These are phyloP conservation scores for Pardalotus punctatus DNA, from an alignment of 2,113 vertebrate genomes.

Conservation along the genomic window DNA sequence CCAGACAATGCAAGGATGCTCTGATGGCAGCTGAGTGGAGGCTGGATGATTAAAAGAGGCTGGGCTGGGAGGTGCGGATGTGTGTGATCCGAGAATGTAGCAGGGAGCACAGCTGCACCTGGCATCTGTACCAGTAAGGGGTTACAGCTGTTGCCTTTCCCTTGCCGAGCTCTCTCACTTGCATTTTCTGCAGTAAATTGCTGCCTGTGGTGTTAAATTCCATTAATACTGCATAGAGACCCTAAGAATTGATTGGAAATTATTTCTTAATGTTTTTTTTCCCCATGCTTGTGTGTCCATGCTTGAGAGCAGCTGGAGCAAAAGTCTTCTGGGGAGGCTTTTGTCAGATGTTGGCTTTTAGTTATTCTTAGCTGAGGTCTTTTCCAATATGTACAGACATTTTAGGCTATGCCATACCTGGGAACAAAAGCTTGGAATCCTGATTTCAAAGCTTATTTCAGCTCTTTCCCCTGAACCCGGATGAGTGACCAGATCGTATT, in stretches of 20 bases:
- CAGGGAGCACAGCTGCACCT: not conserved
- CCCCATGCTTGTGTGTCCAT: not conserved
- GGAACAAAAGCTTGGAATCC: not conserved
- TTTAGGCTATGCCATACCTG: not conserved
- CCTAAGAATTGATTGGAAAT: slow-evolving; percentile 15
- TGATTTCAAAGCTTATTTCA: not conserved
- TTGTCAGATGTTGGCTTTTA: not conserved
- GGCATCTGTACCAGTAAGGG: slow-evolving; percentile 13
- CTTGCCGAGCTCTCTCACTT: not conserved
- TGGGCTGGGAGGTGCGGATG: not conserved
- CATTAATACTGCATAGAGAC: not conserved
- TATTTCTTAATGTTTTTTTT: not conserved
- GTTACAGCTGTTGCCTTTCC: slow-evolving; percentile 39
- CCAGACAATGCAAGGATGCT: not conserved
- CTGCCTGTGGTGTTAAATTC: slow-evolving; percentile 30
- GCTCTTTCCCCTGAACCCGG: not conserved
- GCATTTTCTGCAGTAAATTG: slow-evolving; percentile 20
- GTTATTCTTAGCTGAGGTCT: slow-evolving; percentile 23
- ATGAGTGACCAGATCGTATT: not conserved
- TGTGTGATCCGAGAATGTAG: not conserved
- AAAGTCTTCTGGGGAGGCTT: not conserved
- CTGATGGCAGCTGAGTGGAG: not conserved
- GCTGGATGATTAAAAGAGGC: not conserved
- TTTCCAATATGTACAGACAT: not conserved
- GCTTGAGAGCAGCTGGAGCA: not conserved